Percentiles rank a stretch among this genome's conserved stretches.
These are phyloP conservation scores for Flexamia atlantica DNA, from an alignment of 2,888 invertebrate species.

Conservation along the genomic window DNA sequence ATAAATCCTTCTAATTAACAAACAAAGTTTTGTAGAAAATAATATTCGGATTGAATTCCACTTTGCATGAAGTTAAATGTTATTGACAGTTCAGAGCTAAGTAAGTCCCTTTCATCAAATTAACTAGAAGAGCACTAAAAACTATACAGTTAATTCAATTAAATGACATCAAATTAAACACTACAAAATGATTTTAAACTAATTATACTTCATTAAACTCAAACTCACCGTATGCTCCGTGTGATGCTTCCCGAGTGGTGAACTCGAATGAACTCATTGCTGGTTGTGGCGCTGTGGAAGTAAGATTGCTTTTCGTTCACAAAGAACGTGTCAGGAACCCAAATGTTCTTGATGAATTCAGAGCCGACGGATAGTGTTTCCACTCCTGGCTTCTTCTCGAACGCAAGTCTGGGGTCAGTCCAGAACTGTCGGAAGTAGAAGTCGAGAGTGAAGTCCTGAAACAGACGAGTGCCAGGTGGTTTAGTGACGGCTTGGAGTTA, in stretches of 20 bases:
- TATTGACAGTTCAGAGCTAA: too few relatives aligned
- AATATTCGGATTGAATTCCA: too few relatives aligned
- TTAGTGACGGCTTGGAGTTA: too few relatives aligned
- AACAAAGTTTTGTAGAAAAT: too few relatives aligned
- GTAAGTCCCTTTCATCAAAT: too few relatives aligned
- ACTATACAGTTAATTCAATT: too few relatives aligned
- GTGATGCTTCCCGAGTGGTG: constrained; percentile 97
- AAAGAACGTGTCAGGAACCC: constrained; percentile 99
- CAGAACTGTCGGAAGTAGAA: constrained; percentile 99
- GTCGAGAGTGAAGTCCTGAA: constrained; percentile 97
- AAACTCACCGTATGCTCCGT: constrained; percentile 93
- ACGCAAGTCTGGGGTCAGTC: constrained; percentile 97
- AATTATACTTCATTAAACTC: too few relatives aligned
- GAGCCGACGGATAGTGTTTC: constrained; percentile 96
- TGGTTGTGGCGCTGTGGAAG: constrained; percentile 99
- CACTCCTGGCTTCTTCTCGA: constrained; percentile 92
- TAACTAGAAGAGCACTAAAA: too few relatives aligned
- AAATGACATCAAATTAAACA: too few relatives aligned
- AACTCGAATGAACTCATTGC: constrained; percentile 99
- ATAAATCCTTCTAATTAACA: too few relatives aligned
- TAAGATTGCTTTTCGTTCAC: constrained; percentile 99
- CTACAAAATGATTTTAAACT: too few relatives aligned
- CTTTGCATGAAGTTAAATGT: too few relatives aligned
- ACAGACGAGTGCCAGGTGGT: not conserved
- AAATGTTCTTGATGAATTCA: constrained; percentile 98